Conservation (phyloP, 2,888 invertebrate genomes). For the Hirtodrosophila histrioides region DNA sequence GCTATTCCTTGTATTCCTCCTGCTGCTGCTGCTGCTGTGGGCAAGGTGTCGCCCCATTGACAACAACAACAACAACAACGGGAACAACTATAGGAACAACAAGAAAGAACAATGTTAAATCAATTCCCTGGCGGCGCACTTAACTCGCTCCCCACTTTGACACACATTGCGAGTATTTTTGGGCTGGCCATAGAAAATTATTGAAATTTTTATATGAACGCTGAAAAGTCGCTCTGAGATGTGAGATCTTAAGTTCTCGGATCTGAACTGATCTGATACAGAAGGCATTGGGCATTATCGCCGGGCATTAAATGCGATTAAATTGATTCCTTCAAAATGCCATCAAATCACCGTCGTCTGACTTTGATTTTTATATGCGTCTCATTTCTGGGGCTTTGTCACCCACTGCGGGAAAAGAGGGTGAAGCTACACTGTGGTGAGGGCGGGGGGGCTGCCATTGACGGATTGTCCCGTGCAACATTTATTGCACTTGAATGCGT, state of each 20-base stretch:
- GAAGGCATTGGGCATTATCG: slow-evolving; percentile 57
- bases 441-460: slow-evolving; percentile 32
- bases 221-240: slow-evolving; percentile 27
- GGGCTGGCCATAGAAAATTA: slow-evolving; percentile 61
- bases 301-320: slow-evolving; percentile 77
- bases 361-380: slow-evolving; percentile 69
- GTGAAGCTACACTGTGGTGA: not conserved
- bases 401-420: slow-evolving; percentile 3
- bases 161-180: slow-evolving; percentile 67
- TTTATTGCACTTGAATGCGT: slow-evolving; percentile 75
- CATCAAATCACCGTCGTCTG: slow-evolving; percentile 66
- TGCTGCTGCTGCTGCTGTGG: slow-evolving; percentile 3
- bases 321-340: slow-evolving; percentile 75
- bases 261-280: slow-evolving; percentile 31
- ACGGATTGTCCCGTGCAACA: slow-evolving; percentile 68
- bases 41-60: slow-evolving; percentile 71
- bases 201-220: slow-evolving; percentile 71
- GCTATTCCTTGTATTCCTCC: not conserved
- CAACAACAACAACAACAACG: slow-evolving; percentile 7
- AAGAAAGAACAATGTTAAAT: slow-evolving; percentile 64
- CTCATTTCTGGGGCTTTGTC: slow-evolving; percentile 48
- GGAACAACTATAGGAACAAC: slow-evolving; percentile 9
- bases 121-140: slow-evolving; percentile 74
- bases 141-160: slow-evolving; percentile 61
- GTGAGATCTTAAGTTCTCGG: slow-evolving; percentile 16